Evolutionary conservation across 2,113 vertebrate genomes (phyloP).

Genomic region (Orientallactaga bullata): DNA sequence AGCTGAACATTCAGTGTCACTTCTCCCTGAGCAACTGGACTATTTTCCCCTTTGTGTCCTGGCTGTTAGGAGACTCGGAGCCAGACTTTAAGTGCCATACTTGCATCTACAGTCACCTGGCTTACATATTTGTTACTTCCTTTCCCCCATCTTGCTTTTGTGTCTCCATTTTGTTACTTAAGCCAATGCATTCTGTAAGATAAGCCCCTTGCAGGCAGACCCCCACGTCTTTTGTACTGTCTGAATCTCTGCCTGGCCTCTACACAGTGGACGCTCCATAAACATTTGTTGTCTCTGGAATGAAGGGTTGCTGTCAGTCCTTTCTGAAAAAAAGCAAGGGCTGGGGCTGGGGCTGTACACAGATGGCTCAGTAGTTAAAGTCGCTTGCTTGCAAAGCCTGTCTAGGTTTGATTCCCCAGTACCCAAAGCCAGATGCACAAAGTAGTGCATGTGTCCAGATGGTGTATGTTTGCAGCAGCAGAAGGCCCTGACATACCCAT

Average conservation of each 20-base stretch:
- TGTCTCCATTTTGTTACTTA: background rate
- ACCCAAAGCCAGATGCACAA: no score
- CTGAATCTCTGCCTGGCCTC: background rate
- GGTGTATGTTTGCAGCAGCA: no score
- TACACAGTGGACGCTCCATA: background rate
- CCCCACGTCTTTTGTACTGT: background rate
- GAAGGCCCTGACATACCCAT: no score
- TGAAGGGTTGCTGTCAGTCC: background rate
- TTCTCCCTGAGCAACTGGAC: background rate
- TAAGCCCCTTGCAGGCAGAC: background rate
- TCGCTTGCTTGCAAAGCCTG: no score
- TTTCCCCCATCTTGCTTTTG: background rate
- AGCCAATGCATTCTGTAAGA: background rate
- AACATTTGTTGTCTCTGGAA: background rate
- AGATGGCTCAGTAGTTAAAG: no score
- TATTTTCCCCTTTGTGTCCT: background rate
- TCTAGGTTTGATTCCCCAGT: no score
- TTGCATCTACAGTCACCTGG: background rate
- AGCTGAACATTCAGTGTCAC: background rate
- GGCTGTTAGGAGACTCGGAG: background rate
- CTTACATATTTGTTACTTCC: background rate
- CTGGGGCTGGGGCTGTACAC: no score
- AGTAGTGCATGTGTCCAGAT: no score
- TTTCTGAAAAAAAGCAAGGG: background rate
- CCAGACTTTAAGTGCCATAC: background rate